Evolutionary conservation across 2,888 invertebrate genomes (phyloP).

Genomic region (Boloria euphrosyne): DNA sequence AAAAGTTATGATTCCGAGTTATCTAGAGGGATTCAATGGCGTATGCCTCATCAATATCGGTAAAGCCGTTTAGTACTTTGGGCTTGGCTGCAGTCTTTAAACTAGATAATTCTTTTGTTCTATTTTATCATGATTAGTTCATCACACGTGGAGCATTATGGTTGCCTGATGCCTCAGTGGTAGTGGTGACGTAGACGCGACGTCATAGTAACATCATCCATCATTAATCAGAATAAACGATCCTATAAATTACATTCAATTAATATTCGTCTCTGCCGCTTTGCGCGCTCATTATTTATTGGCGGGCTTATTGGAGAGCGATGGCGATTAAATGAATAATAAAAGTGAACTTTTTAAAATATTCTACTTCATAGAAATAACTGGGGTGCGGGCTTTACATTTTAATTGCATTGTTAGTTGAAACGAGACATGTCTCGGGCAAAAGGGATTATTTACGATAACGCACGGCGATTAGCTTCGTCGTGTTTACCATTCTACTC

Average conservation of each 20-base stretch:
- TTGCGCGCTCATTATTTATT: slow-evolving; percentile 24
- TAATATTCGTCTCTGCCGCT: slow-evolving; percentile 27
- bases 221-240: slow-evolving; percentile 27
- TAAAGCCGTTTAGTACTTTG: too few relatives aligned
- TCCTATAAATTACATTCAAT: slow-evolving; percentile 28
- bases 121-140: not conserved
- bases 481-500: not conserved
- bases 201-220: slow-evolving; percentile 1
- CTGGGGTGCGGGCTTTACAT: slow-evolving; percentile 12
- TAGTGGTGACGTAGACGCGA: not conserved
- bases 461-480: not conserved
- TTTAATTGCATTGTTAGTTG: slow-evolving; percentile 17
- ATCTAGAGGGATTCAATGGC: too few relatives aligned
- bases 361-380: slow-evolving; percentile 1
- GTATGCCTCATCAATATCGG: too few relatives aligned
- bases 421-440: not conserved
- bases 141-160: not conserved
- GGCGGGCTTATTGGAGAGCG: slow-evolving; percentile 17
- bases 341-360: slow-evolving; percentile 13
- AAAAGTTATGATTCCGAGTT: too few relatives aligned
- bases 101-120: too few relatives aligned
- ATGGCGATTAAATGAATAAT: slow-evolving; percentile 10
- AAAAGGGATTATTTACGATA: slow-evolving; percentile 5
- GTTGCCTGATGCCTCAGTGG: not conserved
- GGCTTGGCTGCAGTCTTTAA: too few relatives aligned